A percentile compares a stretch with the other conserved stretches of the same genome.
These are phyloP conservation scores for Chondrosia reniformis DNA, from an alignment of 37 sponge, comb jelly and placozoan species.

Conservation along the genomic window DNA sequence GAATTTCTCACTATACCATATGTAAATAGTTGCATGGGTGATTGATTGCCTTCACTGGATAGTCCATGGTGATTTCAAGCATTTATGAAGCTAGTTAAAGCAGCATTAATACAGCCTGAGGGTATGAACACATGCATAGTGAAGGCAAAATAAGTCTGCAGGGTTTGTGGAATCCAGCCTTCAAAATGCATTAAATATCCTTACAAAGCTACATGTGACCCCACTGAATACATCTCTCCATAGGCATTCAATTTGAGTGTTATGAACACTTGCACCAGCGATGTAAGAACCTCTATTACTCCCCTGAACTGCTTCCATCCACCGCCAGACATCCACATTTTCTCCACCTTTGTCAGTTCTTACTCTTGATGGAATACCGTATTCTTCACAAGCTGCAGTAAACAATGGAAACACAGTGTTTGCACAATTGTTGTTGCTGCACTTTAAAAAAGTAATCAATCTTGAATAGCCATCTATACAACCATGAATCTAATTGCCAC, in stretches of 20 bases:
- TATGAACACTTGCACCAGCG: conserved; percentile 35
- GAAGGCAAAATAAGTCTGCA: conserved; percentile 28
- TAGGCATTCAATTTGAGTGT: conserved; percentile 31
- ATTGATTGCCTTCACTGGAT: not conserved
- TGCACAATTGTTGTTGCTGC: conserved; percentile 28
- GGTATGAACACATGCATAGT: conserved; percentile 19
- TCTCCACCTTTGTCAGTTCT: conserved; percentile 39
- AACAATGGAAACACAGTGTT: conserved; percentile 18
- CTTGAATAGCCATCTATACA: conserved; percentile 40
- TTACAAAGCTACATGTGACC: not conserved
- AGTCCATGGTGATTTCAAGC: conserved; percentile 26
- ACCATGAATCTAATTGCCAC: conserved; percentile 37
- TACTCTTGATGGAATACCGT: conserved; percentile 37
- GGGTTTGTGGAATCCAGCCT: not conserved
- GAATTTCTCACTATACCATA: not conserved
- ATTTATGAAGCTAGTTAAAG: not conserved
- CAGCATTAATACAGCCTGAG: conserved; percentile 3
- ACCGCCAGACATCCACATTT: conserved; percentile 30
- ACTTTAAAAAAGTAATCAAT: conserved; percentile 11
- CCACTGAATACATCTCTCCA: conserved; percentile 28
- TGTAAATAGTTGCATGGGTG: conserved; percentile 17
- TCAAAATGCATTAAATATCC: not conserved
- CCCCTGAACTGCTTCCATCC: conserved; percentile 23
- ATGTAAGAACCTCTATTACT: conserved; percentile 18
- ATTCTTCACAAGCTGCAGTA: not conserved